Base-by-base conservation (phyloP, 1,140 invertebrate species). In the Bombus polaris region DNA sequence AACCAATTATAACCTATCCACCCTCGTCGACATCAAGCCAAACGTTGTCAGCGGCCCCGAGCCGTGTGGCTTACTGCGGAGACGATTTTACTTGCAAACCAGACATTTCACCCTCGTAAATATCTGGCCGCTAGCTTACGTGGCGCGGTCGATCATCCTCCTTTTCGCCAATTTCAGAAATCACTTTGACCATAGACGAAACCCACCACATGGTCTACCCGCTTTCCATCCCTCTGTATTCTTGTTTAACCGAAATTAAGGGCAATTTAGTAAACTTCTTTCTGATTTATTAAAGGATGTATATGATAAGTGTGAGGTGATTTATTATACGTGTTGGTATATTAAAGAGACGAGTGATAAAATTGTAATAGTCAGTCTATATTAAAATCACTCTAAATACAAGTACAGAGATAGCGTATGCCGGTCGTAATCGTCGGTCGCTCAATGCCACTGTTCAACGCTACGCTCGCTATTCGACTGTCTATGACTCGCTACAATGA, bases 1-100 rank as follows among this genome's bases (percentile, higher is more conserved):
- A 93, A 93, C 92, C 91, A 93, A 93, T 93, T 93, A 93, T 92
- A 91, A 91, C 78, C 90, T 92, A 93, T 93, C 82, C 91, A 83
- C 79, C 88, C 83, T 70, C 65, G 57, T 81, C 85, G 81, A 91
- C 89, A 85, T 91, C 84, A 74, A 87, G 79, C 87, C 87, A 87
- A 92, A 90, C 74, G 90, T 90, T 91, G 91, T 92, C 91, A 93
- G 90, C 80, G 71, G 65, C 75, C 66, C 5, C 73, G 47, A 88
- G 65, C 73, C n/a, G 42, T n/a, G 47, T 66, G 65, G 62, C 72
- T 53, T 73, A 53, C 65, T 65, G 65, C 59, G 47, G 70, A 73
- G 79, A 79, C 68, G 83, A 92, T 93, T 93, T 91, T 86, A 92
- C 90, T 91, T 92, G 90, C 91, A 91, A 92, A 92, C 82, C 76